Evolutionary conservation across 1,140 invertebrate species (phyloP).

Genomic region (Ladona fulva): DNA sequence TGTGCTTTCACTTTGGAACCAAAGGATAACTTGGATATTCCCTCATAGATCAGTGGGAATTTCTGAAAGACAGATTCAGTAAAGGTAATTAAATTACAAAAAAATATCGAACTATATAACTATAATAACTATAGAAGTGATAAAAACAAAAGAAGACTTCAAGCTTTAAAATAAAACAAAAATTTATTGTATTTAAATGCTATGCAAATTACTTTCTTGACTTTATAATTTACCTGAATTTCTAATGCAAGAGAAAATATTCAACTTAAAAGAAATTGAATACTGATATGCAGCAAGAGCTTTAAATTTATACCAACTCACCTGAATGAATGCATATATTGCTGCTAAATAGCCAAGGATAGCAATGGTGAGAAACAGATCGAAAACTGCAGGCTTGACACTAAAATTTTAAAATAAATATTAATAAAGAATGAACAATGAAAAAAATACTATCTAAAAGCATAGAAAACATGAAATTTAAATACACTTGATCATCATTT

Average conservation of each 20-base stretch:
- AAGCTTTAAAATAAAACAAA: neutral
- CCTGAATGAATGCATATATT: slow-evolving; percentile 73
- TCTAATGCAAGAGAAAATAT: neutral
- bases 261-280: neutral
- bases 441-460: too few relatives aligned
- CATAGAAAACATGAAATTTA: too few relatives aligned
- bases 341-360: slow-evolving; percentile 73
- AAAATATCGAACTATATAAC: neutral
- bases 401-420: slow-evolving; percentile 45
- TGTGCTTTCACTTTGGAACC: neutral
- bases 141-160: neutral
- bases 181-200: neutral
- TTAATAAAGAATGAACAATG: slow-evolving; percentile 13
- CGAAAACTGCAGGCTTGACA: slow-evolving; percentile 95
- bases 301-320: slow-evolving; percentile 27
- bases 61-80: neutral
- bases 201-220: neutral
- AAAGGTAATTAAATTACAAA: neutral
- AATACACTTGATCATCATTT: too few relatives aligned
- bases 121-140: neutral
- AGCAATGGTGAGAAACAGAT: slow-evolving; percentile 81
- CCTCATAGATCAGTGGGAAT: neutral
- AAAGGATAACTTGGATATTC: neutral
- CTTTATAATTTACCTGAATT: neutral
- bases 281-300: neutral